Base-by-base conservation (phyloP, 2,888 invertebrate species). In the Drymonia ruficornis region DNA sequence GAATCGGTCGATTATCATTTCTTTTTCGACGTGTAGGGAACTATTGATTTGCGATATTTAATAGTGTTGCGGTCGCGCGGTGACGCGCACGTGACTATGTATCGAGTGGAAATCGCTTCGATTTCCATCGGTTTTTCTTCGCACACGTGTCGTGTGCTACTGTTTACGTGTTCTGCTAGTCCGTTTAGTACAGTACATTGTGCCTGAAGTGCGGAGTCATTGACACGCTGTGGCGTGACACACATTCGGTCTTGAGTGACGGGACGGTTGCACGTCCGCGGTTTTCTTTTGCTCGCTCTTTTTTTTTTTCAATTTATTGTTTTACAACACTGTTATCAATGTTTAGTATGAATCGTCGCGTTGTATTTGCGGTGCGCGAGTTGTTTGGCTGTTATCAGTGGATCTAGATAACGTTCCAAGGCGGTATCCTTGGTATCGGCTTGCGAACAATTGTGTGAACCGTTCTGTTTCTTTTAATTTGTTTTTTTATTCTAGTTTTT, bases 181-280 rank as follows among this genome's bases (percentile, higher is more conserved):
- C 31, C 50, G 53, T 49, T 58, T 52, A 44, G 59, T 58, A 74
- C 78, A 46, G 59, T 58, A 75, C 78, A 70, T 72, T 67, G 71
- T 68, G 71, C 69, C n/a, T 73, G 76, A 72, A 76, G 81, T 79
- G 78, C 80, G 78, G 80, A 85, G 91, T 91, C 91, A 88, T 82
- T 91, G 91, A 91, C 91, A 85, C 84, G 83, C 79, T 83, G 81
- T 28, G 28, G 80, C 86, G 80, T 93, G 93, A 93, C 93, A 93
- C 81, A 92, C 91, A 93, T 92, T 91, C 90, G 81, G 81, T 80
- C 71, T 63, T 74, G 80, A 77, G 79, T 84, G 88, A 86, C 86
- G 81, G 86, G 78, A 79, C 81, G 81, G 71, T 74, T 79, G 76
- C 81, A 84, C 84, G 85, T 83, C 81, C 78, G 80, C 75, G 76